Conservation (phyloP, 2,113 vertebrate species). For the Corythaeola cristata region DNA sequence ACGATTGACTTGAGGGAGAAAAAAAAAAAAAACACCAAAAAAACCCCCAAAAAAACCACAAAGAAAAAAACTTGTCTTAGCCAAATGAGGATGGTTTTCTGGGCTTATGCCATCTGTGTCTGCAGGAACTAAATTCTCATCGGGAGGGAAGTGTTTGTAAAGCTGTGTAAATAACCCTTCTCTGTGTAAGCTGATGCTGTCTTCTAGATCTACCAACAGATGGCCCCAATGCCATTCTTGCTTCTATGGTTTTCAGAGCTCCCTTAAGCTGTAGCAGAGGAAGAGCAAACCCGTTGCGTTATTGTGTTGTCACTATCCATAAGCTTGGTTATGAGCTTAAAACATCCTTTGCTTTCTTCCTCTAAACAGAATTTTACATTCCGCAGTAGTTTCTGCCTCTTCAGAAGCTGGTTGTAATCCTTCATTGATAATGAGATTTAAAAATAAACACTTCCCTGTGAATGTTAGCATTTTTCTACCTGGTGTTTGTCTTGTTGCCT, state of each 20-base stretch:
- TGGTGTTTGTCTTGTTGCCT: neutral
- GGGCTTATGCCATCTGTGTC: neutral
- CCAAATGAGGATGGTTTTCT: neutral
- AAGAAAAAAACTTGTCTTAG: neutral
- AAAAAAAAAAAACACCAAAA: too few relatives aligned
- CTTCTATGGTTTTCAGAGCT: neutral
- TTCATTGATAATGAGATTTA: constrained; percentile 7
- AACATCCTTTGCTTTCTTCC: neutral
- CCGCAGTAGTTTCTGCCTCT: neutral
- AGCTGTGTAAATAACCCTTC: neutral
- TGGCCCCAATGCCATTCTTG: constrained; percentile 37
- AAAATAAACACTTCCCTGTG: neutral
- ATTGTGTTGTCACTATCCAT: neutral
- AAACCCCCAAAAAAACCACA: too few relatives aligned
- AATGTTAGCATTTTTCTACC: neutral
- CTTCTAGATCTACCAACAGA: constrained; percentile 35
- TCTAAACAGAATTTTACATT: neutral
- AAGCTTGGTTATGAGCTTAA: neutral
- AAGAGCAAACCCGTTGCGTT: neutral
- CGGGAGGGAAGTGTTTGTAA: neutral
- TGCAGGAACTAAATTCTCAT: neutral
- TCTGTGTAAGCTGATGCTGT: neutral
- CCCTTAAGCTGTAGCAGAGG: neutral
- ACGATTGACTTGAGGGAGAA: neutral
- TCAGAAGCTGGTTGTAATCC: constrained; percentile 19